A percentile compares a stretch with the other conserved stretches of the same genome.
These are phyloP conservation scores for Diarsia brunnea DNA, from an alignment of 2,888 invertebrate species.

Conservation along the genomic window DNA sequence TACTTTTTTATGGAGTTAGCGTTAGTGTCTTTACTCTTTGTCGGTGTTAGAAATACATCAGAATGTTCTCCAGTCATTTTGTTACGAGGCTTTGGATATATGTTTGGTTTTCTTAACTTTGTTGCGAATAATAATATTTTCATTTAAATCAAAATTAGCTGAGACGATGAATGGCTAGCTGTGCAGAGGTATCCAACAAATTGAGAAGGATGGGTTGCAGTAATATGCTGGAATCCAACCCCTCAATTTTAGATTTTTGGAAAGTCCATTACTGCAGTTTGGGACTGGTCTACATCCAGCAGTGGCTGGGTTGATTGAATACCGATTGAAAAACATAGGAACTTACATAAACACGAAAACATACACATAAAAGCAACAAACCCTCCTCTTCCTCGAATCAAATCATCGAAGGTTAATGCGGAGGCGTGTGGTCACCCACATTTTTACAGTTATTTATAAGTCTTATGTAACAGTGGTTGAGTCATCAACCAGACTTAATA, in stretches of 20 bases:
- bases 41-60: conserved; percentile 25
- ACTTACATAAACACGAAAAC: not conserved
- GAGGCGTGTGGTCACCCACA: no score
- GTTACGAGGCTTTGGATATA: not conserved
- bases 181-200: not conserved
- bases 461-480: not conserved
- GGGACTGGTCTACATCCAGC: not conserved
- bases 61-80: conserved; percentile 16
- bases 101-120: not conserved
- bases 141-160: not conserved
- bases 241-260: not conserved
- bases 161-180: not conserved
- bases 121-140: not conserved
- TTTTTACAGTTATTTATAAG: no score
- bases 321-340: not conserved
- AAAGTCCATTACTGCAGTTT: not conserved
- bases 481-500: not conserved
- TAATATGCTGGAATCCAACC: not conserved
- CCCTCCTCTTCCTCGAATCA: no score
- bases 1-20: conserved; percentile 55
- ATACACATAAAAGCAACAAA: no score
- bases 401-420: not conserved
- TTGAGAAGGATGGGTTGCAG: conserved; percentile 1
- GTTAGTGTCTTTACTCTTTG: conserved; percentile 42
- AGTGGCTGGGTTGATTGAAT: not conserved